Conservation (phyloP, 92 coral and sea anemone genomes). For the Bergia sp. region DNA sequence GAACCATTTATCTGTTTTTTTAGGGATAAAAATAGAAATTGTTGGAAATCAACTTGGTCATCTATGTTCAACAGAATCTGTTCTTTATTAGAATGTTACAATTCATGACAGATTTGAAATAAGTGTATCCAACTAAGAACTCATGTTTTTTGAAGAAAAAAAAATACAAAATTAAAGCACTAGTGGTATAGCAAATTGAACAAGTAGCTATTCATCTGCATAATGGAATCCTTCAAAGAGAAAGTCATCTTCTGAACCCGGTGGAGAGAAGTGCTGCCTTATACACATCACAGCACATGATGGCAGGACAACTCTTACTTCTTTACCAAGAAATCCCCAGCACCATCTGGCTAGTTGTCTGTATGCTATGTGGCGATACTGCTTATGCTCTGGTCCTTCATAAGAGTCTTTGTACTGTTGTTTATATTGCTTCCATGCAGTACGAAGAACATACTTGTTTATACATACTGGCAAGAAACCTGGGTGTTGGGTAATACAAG, state of each 20-base stretch:
- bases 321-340: conserved; percentile 52
- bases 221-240: conserved; percentile 44
- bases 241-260: conserved; percentile 42
- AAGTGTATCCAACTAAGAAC: no score
- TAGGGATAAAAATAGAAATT: not conserved
- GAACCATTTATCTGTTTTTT: no score
- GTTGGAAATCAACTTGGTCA: conserved; percentile 1
- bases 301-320: conserved; percentile 49
- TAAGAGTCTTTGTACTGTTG: conserved; percentile 24
- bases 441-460: conserved; percentile 30
- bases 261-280: conserved; percentile 34
- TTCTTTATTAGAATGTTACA: not conserved
- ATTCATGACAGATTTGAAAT: no score
- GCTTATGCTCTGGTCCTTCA: conserved; percentile 42
- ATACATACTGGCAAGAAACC: conserved; percentile 38
- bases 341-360: conserved; percentile 21
- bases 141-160: no score
- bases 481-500: conserved; percentile 39
- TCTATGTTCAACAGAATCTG: conserved; percentile 2
- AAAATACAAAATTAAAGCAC: not conserved
- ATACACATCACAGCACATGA: conserved; percentile 55
- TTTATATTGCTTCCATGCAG: conserved; percentile 42
- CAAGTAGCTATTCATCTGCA: conserved; percentile 46
- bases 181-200: not conserved
- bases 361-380: conserved; percentile 37